Base-by-base conservation (phyloP, 2,888 invertebrate species). In the Torymus aiolomorphi region DNA sequence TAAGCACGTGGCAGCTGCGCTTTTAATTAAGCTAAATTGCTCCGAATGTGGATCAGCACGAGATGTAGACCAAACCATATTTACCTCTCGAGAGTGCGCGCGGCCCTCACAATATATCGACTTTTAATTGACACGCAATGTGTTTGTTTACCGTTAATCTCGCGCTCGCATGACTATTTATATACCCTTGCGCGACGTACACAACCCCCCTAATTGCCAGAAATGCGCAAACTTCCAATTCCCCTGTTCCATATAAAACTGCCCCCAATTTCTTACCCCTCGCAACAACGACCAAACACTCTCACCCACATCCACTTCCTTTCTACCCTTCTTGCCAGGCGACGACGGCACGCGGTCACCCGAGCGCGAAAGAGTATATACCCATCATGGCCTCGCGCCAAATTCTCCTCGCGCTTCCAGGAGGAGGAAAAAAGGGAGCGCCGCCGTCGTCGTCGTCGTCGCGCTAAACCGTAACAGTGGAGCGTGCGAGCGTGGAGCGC, bases 401-500 rank as follows among this genome's bases (percentile, higher is more conserved):
- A 52, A 72, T 57, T 57, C 18, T 24, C 24, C 54, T 20, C 20
- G 20, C 20, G 1, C 14, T 18, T 24, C 42, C 2, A 49, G 2
- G 42, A 1, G 42, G 13, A 14, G 8, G 52, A 16, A 51, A 42
- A 31, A 57, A 59, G 11, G 51, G 20, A 24, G 42, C 42, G 42
- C 8, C 42, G 42, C 1, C 42, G 42, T 24, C 24, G 24, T 31
- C 31, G 31, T 31, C 31, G 20, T 20, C 20, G 20, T 20, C 52
- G n/a, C 42, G 73, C 69, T 67, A 80, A 83, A 82, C 83, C 74
- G 83, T 83, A 83, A 82, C 57, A 83, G 78, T 82, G 78, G 81
- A 83, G 80, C 84, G 83, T 83, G 83, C 81, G 83, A 82, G 81
- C 78, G 61, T 49, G 8, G 24, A 31, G 12, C 16, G 20, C 70